phyloP scores from a whole-genome alignment of 2,113 vertebrate species.

The Eulacestoma nigropectus region DNA sequence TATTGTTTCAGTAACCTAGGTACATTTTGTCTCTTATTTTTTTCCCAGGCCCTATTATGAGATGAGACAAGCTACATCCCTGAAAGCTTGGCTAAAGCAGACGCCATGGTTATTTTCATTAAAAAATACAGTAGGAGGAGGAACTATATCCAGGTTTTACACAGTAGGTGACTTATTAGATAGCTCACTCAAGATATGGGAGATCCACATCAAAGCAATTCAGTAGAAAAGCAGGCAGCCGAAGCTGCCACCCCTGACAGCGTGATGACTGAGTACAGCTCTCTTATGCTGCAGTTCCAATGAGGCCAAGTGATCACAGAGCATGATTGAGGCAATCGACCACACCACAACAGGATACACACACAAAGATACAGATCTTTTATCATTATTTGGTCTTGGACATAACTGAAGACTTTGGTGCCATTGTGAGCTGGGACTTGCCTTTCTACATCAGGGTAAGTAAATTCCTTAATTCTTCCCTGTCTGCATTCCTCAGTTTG shows the following conservation, averaged over 20 bases:
- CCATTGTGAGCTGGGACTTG: background rate
- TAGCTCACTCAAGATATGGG: background rate
- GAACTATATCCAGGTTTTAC: background rate
- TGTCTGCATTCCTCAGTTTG: background rate
- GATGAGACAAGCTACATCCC: background rate
- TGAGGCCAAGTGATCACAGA: background rate
- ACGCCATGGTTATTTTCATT: background rate
- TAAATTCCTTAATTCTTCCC: background rate
- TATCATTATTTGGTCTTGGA: background rate
- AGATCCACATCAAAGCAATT: background rate
- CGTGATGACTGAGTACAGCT: background rate
- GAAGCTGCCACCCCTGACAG: background rate
- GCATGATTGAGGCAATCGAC: background rate
- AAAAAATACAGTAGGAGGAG: conserved; percentile 5
- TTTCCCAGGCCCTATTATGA: background rate
- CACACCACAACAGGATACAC: background rate
- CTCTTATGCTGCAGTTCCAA: background rate
- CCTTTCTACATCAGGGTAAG: background rate
- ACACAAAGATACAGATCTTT: background rate
- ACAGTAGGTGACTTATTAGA: conserved; percentile 24
- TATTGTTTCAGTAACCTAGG: background rate
- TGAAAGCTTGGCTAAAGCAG: background rate
- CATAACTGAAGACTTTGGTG: background rate
- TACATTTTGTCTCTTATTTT: background rate
- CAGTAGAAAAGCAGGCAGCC: background rate